Conservation (phyloP, 2,797 vertebrate species). For the Sebastes hubbsi region DNA sequence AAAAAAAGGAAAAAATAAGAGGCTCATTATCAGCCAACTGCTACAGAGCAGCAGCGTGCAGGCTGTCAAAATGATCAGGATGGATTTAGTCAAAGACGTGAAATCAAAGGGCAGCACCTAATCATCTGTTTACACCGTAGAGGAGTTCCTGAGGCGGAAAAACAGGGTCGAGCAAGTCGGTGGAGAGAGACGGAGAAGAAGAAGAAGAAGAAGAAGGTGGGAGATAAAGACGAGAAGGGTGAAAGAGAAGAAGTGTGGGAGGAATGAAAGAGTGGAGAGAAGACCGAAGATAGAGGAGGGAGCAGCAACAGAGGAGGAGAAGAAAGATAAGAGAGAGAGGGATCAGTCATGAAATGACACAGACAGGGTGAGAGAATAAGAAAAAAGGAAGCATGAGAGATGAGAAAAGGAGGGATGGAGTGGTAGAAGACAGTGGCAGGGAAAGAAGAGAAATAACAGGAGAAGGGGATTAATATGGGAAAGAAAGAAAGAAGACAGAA, state of each 20-base stretch:
- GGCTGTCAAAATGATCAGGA: slow-evolving; percentile 44
- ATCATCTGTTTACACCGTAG: slow-evolving; percentile 46
- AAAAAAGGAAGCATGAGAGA: background rate
- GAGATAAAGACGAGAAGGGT: background rate
- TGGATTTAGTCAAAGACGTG: slow-evolving; percentile 45
- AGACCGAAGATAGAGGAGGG: background rate
- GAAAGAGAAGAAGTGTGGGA: background rate
- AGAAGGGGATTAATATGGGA: background rate
- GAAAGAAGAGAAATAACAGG: background rate
- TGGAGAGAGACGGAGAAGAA: background rate
- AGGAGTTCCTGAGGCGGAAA: slow-evolving; percentile 7
- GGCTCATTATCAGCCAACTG: slow-evolving; percentile 51
- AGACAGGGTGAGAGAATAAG: background rate
- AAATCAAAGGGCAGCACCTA: slow-evolving; percentile 54
- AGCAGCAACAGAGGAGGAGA: background rate
- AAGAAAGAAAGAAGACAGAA: background rate
- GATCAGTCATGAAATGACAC: background rate
- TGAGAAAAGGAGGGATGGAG: background rate
- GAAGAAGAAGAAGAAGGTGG: background rate
- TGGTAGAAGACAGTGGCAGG: background rate
- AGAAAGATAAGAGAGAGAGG: background rate
- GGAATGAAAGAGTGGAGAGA: background rate
- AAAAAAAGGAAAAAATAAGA: background rate
- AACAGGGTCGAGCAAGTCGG: background rate
- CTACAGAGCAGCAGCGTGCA: slow-evolving; percentile 3